Evolutionary conservation across 1,140 invertebrate genomes (phyloP).

Genomic region (Venustaconcha ellipsiformis): DNA sequence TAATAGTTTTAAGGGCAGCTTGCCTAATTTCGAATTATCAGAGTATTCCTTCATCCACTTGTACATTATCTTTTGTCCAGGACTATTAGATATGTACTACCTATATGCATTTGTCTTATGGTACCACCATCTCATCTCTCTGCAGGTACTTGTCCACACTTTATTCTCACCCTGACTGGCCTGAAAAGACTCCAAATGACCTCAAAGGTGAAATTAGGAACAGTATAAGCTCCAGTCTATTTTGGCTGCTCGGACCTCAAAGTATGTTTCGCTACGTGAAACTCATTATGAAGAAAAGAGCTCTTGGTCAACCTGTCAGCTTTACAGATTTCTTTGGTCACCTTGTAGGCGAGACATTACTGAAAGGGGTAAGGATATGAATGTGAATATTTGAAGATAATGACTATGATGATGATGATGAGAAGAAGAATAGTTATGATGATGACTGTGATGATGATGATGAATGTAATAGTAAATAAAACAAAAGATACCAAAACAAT

Average conservation of each 20-base stretch:
- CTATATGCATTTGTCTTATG: too few relatives aligned
- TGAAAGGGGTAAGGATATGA: constrained; percentile 62
- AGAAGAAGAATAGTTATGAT: too few relatives aligned
- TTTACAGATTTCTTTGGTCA: constrained; percentile 72
- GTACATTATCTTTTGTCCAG: too few relatives aligned
- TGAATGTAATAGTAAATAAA: too few relatives aligned
- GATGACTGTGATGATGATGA: too few relatives aligned
- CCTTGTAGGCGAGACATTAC: constrained; percentile 69
- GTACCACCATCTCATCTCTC: background rate
- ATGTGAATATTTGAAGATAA: too few relatives aligned
- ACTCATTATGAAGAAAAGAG: constrained; percentile 66
- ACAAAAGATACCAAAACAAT: too few relatives aligned
- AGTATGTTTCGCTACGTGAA: constrained; percentile 63
- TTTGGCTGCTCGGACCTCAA: constrained; percentile 61
- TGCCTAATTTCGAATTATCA: too few relatives aligned
- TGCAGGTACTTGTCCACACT: constrained; percentile 69
- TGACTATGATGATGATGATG: too few relatives aligned
- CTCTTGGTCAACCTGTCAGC: constrained; percentile 69
- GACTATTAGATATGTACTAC: too few relatives aligned
- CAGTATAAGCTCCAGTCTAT: constrained; percentile 64
- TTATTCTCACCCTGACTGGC: constrained; percentile 67
- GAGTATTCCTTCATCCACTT: too few relatives aligned
- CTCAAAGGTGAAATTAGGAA: constrained; percentile 65
- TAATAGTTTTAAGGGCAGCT: too few relatives aligned
- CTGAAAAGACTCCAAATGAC: constrained; percentile 48